Evolutionary conservation across 2,888 invertebrate genomes (phyloP).

Genomic region (Dinocampus coccinellae): DNA sequence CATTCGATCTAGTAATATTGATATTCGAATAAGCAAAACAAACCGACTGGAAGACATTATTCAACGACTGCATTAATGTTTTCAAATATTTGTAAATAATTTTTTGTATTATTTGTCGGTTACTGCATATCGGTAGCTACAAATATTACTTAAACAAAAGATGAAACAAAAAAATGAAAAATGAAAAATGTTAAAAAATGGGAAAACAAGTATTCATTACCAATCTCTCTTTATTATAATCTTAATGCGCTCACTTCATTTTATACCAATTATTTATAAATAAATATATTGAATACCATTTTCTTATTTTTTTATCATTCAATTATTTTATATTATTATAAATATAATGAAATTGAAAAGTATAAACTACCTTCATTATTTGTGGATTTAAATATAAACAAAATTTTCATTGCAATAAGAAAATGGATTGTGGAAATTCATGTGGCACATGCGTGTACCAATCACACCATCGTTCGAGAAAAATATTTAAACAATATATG

Average conservation of each 20-base stretch:
- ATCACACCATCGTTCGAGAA: conserved; percentile 7
- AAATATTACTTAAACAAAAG: neutral
- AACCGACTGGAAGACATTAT: neutral
- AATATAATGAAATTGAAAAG: no score
- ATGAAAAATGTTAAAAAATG: no score
- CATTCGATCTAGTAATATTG: neutral
- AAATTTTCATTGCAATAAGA: neutral
- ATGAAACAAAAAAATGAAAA: neutral
- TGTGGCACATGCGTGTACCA: conserved; percentile 49
- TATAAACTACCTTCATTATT: no score
- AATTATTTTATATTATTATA: no score
- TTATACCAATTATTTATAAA: conserved; percentile 56
- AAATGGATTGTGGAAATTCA: conserved; percentile 26
- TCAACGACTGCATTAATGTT: neutral
- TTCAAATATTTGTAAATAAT: neutral
- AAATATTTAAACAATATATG: conserved; percentile 37
- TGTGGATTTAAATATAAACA: no score
- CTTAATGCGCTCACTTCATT: conserved; percentile 44
- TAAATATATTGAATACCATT: conserved; percentile 55
- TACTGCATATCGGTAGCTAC: conserved; percentile 6
- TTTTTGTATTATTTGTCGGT: conserved; percentile 4
- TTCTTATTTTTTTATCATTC: no score
- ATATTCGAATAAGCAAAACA: conserved; percentile 1
- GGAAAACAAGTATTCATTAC: conserved; percentile 12
- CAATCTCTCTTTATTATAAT: conserved; percentile 10